Evolutionary conservation across 2,888 invertebrate species (phyloP).

Genomic region (Cheilosia soror): DNA sequence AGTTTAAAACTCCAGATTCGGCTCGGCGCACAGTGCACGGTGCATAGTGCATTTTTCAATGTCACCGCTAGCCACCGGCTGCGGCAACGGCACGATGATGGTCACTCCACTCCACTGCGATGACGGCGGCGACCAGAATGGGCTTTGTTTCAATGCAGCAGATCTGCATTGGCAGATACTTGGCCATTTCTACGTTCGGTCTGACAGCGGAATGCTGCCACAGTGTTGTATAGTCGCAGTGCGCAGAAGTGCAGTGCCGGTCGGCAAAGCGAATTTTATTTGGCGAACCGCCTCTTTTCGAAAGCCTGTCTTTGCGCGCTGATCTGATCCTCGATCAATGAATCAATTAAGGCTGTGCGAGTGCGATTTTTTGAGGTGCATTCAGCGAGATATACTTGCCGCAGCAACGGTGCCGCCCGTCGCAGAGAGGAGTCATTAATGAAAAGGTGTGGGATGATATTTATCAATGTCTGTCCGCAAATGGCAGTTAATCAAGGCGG

Average conservation of each 20-base stretch:
- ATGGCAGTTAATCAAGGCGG: constrained; percentile 75
- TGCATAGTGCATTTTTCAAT: constrained; percentile 73
- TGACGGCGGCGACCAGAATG: constrained; percentile 35
- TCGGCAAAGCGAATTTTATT: constrained; percentile 59
- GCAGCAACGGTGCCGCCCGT: neutral
- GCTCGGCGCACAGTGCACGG: constrained; percentile 28
- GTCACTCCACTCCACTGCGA: constrained; percentile 51
- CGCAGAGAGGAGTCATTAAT: constrained; percentile 62
- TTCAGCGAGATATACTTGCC: constrained; percentile 10
- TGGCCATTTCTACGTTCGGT: constrained; percentile 60
- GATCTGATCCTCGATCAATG: constrained; percentile 73
- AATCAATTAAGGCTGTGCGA: constrained; percentile 69
- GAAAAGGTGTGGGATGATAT: constrained; percentile 81
- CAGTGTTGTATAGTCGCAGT: constrained; percentile 5
- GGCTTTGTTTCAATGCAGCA: constrained; percentile 53
- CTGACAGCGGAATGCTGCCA: constrained; percentile 58
- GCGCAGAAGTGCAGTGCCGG: constrained; percentile 32
- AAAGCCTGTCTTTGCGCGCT: constrained; percentile 70
- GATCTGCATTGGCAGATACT: constrained; percentile 60
- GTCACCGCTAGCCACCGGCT: constrained; percentile 67
- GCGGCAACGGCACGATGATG: constrained; percentile 63
- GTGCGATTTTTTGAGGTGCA: constrained; percentile 54
- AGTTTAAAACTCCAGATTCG: constrained; percentile 50
- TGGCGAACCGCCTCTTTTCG: constrained; percentile 64
- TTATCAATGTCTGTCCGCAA: constrained; percentile 80